Evolutionary conservation across 2,113 vertebrate species (phyloP), one percentile per base, ranked within the genome.

Genomic region (Zingel zingel): DNA sequence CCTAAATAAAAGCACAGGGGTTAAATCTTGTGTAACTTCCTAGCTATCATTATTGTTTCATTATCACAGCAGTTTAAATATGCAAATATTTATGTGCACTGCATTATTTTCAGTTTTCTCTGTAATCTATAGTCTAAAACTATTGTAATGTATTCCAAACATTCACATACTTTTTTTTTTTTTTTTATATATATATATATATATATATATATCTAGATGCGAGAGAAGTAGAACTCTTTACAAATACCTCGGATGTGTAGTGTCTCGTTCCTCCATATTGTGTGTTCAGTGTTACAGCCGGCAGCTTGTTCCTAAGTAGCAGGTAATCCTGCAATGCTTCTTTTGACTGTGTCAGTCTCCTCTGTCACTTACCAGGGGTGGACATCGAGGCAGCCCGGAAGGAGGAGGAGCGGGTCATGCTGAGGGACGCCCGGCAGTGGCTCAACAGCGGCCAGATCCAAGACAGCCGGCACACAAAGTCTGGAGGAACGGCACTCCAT

Each of bases 381-480:
- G 98, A 99, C 87, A 98, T 99, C 74, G 98, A 99, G 90, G 97
- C 97, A 58, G 98, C 98, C 92, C 96, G 98, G 79, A 99, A 99
- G 91, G 98, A 99, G 93, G 98, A 99, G 91, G 98, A 99, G 89
- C 94, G 97, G 21, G 93, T 99, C 92, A 99, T 99, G 98, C 96
- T 99, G 64, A 92, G 97, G 87, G 98, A 99, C 85, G 98, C 98
- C 23, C 96, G 97, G 74, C 98, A 99, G 84, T 99, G 98, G 98
- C 95, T 99, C 77, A 99, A 99, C 89, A 99, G 97, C 0, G 98
- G 98, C n/a, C 97, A 97, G 69, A 99, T 99, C 88, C 97, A 95
- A 81, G 98, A 99, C 66, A 90, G 96, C 83, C 95, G 98, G 69
- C 98, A 99, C 67, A 90, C 97, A 48, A 99, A 99, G 83, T 99